Base-by-base conservation (phyloP, 1,140 invertebrate genomes). In the Drosophila littoralis region DNA sequence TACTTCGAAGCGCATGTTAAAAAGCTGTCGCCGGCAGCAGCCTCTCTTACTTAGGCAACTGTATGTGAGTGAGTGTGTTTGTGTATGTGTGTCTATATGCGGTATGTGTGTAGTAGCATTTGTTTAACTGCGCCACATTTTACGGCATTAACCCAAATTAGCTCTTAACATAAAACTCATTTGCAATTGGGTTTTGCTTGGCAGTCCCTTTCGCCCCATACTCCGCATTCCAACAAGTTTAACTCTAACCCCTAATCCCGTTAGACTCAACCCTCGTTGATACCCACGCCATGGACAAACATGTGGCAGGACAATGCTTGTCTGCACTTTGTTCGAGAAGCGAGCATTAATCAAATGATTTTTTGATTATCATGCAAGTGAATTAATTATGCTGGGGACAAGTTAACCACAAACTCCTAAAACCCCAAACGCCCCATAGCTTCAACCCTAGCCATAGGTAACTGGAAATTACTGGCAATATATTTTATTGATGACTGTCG, bases 111-210 rank as follows among this genome's bases (percentile, higher is more conserved):
- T 43, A 28, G 60, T 57, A 43, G 61, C 76, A 72, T 86, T 82
- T 79, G 68, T 79, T 88, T 88, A 83, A 88, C 75, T 86, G 83
- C 82, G 75, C 83, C 79, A 88, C 79, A 85, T 88, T 88, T 86
- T 86, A 79, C 83, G 79, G 79, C 83, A 88, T 86, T 86, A 86
- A 79, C 82, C 82, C 82, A 88, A 86, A 86, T 86, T 86, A 86
- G 83, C 82, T 86, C 82, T 88, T 88, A 86, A 88, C 82, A 86
- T 88, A 86, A 88, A 86, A 77, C 79, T 74, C 76, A 83, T 83
- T 83, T 82, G 66, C 60, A 81, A 88, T 75, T 67, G 80, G 45
- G 66, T 58, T 58, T 61, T 51, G 2, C 22, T 40, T 63, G 57
- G 50, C n/a, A 15, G 50, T 36, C 10, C 15, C 13, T 36, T 60